Evolutionary conservation across 2,113 vertebrate genomes (phyloP).

Genomic region (Puffinus mauretanicus): DNA sequence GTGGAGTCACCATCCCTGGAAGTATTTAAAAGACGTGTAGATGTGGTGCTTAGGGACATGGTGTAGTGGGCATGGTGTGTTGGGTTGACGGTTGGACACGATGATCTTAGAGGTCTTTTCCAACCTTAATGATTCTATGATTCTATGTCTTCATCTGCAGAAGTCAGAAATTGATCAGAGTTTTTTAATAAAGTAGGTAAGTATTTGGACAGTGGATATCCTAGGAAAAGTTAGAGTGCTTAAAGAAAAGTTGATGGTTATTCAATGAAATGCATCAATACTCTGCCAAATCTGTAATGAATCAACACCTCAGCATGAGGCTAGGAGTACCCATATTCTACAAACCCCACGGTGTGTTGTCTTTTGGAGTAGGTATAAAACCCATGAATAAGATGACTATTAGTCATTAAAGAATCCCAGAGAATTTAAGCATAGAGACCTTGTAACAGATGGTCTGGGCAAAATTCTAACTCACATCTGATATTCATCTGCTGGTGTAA

Average conservation of each 20-base stretch:
- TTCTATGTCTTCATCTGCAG: neutral
- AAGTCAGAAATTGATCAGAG: neutral
- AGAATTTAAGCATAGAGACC: neutral
- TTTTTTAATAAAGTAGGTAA: neutral
- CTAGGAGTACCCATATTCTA: neutral
- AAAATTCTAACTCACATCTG: neutral
- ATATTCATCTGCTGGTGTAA: neutral
- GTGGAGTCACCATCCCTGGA: too few species aligned
- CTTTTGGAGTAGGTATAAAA: constrained; percentile 3
- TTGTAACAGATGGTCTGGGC: neutral
- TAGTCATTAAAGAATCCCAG: constrained; percentile 26
- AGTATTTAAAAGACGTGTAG: too few species aligned
- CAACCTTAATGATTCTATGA: too few species aligned
- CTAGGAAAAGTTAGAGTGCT: neutral
- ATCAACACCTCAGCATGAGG: neutral
- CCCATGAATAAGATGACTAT: neutral
- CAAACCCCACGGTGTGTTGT: neutral
- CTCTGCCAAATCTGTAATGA: neutral
- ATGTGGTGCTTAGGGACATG: too few species aligned
- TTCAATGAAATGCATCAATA: neutral
- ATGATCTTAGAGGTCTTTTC: too few species aligned
- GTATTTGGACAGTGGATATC: neutral
- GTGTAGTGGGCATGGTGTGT: too few species aligned
- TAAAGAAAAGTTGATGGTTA: neutral
- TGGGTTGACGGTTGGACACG: too few species aligned